Evolutionary conservation across 1,140 invertebrate genomes (phyloP), one percentile per base, ranked within the genome.

Genomic region (Drosophila sproati): DNA sequence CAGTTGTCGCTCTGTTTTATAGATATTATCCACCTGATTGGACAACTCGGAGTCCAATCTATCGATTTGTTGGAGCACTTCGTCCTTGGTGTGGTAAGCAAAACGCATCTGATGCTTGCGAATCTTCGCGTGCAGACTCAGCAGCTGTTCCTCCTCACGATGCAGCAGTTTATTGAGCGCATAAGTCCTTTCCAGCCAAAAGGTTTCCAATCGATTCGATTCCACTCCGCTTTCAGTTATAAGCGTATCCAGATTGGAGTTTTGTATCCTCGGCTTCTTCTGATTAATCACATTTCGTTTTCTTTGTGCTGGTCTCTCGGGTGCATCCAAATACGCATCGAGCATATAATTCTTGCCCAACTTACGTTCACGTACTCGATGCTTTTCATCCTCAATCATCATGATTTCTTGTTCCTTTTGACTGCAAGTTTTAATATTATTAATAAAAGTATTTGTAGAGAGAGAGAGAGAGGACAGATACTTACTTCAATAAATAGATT

Each of bases 331-430:
- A 83, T 97, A 97, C 0, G 96, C 95, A 88, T 97, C 95, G 2
- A 97, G 93, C 12, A 97, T 93, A 91, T 97, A 97, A 92, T 97
- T 96, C 43, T 95, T 95, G 7, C 96, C 96, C 75, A 96, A 95
- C 80, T 96, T 95, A 70, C 95, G 94, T 91, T 96, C 95, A 48
- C 96, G 93, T 1, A 93, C 93, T 32, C 93, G 91, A 91, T 97
- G 96, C 50, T 96, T 95, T 74, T 96, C 95, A 64, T 96, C 95
- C 93, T 97, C 96, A 75, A 96, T 94, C 62, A 94, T 94, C 34
- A 95, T 95, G 73, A 97, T 97, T 77, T 96, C 94, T 75, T 95
- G 94, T 85, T 97, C 96, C 86, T 96, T 96, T 74, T 97, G 95
- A 71, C 95, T 96, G 94, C 20, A 0, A n/a, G 4, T 55, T 7